Percentiles rank a stretch among this genome's conserved stretches.
These are phyloP conservation scores for Hormaphis cornu DNA, from an alignment of 1,140 invertebrate species.

Conservation along the genomic window DNA sequence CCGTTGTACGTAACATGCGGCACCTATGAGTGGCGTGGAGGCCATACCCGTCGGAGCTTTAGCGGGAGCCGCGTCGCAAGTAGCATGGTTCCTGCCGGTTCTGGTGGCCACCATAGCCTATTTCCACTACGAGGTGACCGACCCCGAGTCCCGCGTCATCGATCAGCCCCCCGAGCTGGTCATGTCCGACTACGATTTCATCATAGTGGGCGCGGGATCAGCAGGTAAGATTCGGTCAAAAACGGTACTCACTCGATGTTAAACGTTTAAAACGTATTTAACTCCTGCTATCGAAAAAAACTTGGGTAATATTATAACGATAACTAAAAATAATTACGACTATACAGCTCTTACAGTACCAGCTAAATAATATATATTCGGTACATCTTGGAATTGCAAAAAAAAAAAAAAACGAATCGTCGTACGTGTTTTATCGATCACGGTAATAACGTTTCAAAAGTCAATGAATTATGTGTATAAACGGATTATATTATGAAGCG, in stretches of 20 bases:
- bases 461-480: too few species aligned
- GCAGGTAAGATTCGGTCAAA: slow-evolving; percentile 56
- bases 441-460: too few species aligned
- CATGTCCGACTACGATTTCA: slow-evolving; percentile 70
- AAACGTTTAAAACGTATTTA: too few species aligned
- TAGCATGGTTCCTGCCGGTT: slow-evolving; percentile 68
- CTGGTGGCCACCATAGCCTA: slow-evolving; percentile 69
- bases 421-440: too few species aligned
- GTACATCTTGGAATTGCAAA: too few species aligned
- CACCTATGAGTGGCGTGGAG: slow-evolving; percentile 45
- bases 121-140: slow-evolving; percentile 67
- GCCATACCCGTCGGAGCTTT: slow-evolving; percentile 46
- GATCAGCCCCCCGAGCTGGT: slow-evolving; percentile 55
- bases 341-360: too few species aligned
- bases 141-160: slow-evolving; percentile 62
- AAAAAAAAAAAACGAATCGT: too few species aligned
- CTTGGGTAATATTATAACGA: background rate
- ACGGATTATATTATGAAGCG: too few species aligned
- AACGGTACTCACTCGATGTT: background rate
- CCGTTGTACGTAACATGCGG: background rate
- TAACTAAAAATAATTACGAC: too few species aligned
- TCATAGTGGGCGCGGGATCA: slow-evolving; percentile 86
- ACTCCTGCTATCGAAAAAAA: too few species aligned
- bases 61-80: slow-evolving; percentile 49
- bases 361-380: too few species aligned